Conservation (phyloP, 2,113 vertebrate species). For the Stercorarius parasiticus region DNA sequence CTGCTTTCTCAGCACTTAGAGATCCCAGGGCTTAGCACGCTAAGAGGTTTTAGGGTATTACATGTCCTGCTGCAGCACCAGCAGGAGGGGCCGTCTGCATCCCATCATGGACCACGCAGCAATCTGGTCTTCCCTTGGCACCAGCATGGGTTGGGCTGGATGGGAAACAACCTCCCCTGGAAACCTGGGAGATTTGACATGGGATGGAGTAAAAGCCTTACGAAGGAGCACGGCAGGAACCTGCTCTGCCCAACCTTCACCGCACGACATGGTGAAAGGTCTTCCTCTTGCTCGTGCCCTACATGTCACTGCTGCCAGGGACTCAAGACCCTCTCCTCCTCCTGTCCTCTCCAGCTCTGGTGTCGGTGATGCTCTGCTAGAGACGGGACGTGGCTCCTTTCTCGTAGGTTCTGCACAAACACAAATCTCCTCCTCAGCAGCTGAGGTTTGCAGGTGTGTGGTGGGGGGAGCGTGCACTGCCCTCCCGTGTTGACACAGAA, state of each 20-base stretch:
- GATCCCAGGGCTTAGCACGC: background rate
- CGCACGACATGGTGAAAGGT: rapidly evolving
- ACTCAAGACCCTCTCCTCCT: background rate
- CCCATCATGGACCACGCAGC: background rate
- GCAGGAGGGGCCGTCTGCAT: background rate
- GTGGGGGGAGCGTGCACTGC: background rate
- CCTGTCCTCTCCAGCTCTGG: background rate
- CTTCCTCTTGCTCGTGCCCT: background rate
- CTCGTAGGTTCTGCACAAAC: background rate
- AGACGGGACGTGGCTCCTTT: background rate
- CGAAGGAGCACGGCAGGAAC: background rate
- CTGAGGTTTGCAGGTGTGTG: rapidly evolving
- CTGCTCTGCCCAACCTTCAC: background rate
- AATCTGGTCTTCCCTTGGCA: background rate
- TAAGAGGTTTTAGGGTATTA: slow-evolving; percentile 62
- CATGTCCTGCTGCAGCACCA: background rate
- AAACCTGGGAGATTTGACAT: background rate
- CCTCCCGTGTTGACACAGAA: background rate
- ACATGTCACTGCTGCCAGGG: background rate
- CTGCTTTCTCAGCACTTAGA: slow-evolving; percentile 11
- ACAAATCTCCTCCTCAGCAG: background rate
- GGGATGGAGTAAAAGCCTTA: background rate
- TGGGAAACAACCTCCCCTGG: background rate
- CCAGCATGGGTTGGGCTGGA: rapidly evolving
- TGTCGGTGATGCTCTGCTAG: background rate